Evolutionary conservation across 2,888 invertebrate species (phyloP), one percentile per base, ranked within the genome.

Genomic region (Bruchidius siliquastri): DNA sequence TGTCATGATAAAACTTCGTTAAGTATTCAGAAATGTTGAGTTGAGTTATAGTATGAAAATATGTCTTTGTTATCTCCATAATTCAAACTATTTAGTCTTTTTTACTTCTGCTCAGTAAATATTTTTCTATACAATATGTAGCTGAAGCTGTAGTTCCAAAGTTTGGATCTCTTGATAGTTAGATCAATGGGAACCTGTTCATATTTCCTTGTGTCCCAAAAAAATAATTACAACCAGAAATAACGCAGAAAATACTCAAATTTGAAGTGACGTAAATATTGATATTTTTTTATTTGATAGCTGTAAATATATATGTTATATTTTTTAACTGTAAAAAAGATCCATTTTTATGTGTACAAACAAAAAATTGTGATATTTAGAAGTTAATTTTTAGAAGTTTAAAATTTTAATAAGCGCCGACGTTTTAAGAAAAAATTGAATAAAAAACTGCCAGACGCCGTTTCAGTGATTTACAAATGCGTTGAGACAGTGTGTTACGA

Each of bases 291-390:
- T 80, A 79, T 77, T 77, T 77, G 71, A 79, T 75, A 77, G 73
- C 73, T 79, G 78, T 77, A 79, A 73, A 77, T 74, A 78, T 74
- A 78, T 49, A 78, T 78, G 76, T 77, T 79, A 77, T 79, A 76
- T 75, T 73, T 73, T 78, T 76, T 77, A 75, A 76, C 72, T 75
- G 76, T 73, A 69, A 76, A 75, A 73, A 69, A 72, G 72, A 67
- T 69, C 72, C 72, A 70, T 71, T 78, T 79, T 78, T 80, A 79
- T 77, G 77, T 80, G 80, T 80, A 80, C 79, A 80, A 80, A 81
- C 72, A 79, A 77, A 77, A 77, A 78, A 82, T 79, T 83, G 83
- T 83, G 83, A 83, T 83, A 83, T 77, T 78, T 82, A 82, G 81
- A 79, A 75, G 80, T 82, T 81, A 81, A 81, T 81, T 79, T 80